Base-by-base conservation (phyloP, 2,113 vertebrate genomes). In the Natator depressus region DNA sequence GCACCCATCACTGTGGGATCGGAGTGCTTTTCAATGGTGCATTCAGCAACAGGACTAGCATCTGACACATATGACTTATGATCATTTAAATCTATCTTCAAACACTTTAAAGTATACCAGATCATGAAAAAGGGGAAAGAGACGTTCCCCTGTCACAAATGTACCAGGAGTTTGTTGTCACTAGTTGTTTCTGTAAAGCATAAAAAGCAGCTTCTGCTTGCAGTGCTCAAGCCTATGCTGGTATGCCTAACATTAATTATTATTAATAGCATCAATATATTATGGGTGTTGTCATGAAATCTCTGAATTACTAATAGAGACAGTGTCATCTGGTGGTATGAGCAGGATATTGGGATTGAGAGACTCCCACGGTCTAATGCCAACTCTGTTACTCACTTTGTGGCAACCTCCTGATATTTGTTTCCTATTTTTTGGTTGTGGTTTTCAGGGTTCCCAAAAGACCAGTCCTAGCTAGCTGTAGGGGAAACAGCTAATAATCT, bases 231-330 rank as follows among this genome's bases (percentile, higher is more conserved):
- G 25, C 8, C 14, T 38, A 51, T 27, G 86, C 62, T 2, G 2
- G 49, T 9, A 55, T 82, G 46, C 6, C 59, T 14, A 5, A 53
- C 14, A 72, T 84, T 12, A 0, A 24, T 46, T 82, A n/a, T 16
- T 20, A 82, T 0, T 88, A 10, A 82, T 7, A 51, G 88, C 62
- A 89, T 0, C 0, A 54, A 10, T 31, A 80, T 85, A 91, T 93
- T 25, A 3, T 24, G 2, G 35, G 10, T 35, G 82, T 92, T 55
- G 27, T 29, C 46, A 46, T 20, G 25, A 22, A 0, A 0, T 24
- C 13, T 2, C 3, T 10, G 1, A 80, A 42, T 49, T 88, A 31
- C 57, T 62, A 29, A 31, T 35, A 54, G 19, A 92, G 90, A 11
- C 10, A 35, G 50, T 38, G 38, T 25, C 8, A 78, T 54, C 17